Conservation (phyloP, 2,888 invertebrate genomes). For the Mesorhabditis belari region DNA sequence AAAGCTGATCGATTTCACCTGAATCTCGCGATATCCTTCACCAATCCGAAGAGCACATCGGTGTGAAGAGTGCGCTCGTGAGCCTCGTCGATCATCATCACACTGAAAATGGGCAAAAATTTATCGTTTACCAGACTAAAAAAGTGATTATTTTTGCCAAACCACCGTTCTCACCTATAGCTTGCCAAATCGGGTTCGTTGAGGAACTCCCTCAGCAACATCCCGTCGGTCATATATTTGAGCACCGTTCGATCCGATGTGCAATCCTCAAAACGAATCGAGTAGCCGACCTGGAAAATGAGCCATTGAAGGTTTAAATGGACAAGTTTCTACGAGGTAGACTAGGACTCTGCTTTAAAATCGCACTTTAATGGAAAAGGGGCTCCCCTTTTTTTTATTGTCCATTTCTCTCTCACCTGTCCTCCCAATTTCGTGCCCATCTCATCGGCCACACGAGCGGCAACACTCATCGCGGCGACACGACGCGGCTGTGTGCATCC, state of each 20-base stretch:
- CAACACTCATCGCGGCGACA: conserved; percentile 99
- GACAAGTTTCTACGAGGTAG: neutral
- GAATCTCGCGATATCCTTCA: conserved; percentile 58
- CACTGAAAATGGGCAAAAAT: conserved; percentile 61
- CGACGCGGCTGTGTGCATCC: conserved; percentile 96
- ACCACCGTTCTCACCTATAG: conserved; percentile 63
- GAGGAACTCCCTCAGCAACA: conserved; percentile 88
- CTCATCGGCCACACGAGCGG: conserved; percentile 93
- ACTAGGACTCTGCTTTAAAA: neutral
- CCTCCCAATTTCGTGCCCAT: conserved; percentile 86
- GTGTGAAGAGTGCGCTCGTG: conserved; percentile 97
- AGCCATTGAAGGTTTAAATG: conserved; percentile 4
- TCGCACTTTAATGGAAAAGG: neutral
- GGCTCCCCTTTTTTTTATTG: neutral
- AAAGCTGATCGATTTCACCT: too few relatives aligned
- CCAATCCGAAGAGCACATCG: conserved; percentile 92
- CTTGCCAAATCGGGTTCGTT: conserved; percentile 90
- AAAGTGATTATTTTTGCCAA: neutral
- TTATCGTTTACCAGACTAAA: neutral
- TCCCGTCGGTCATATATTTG: conserved; percentile 99
- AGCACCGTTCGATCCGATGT: conserved; percentile 91
- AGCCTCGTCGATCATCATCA: conserved; percentile 98
- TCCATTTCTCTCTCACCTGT: conserved; percentile 10
- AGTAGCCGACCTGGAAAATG: conserved; percentile 63
- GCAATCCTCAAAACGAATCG: conserved; percentile 96